Evolutionary conservation across 1,140 invertebrate genomes (phyloP), one percentile per base, ranked within the genome.

Genomic region (Penaeus vannamei): DNA sequence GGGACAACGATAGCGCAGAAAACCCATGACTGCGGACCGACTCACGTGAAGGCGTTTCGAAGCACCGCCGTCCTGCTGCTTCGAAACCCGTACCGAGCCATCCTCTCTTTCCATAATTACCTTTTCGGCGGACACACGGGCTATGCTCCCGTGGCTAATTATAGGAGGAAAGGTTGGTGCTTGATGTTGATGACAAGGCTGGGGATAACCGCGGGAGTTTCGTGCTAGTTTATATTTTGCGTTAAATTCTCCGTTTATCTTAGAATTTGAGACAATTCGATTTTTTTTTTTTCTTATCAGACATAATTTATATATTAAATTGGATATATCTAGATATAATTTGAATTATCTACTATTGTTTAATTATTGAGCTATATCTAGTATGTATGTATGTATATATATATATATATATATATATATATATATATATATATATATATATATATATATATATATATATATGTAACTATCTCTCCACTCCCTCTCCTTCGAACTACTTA

Each of bases 11-110:
- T 92, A 22, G 92, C 93, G 0, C 92, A 93, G 88, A 93, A 93
- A 88, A 92, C 92, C 0, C 93, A 93, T 89, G 90, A 90, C 19
- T 90, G 90, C 76, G 81, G 46, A 2, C 69, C 84, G n/a, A 60
- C 60, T 2, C 62, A 89, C 83, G 86, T 90, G 81, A 85, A 69
- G 17, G 46, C 72, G 64, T 93, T 91, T 76, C 86, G 59, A n/a
- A 89, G 91, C 17, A 91, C 91, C 42, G 92, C 80, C 14, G 91
- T 93, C 77, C 91, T 93, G 17, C 84, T 93, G 14, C 81, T 93
- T 1, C 86, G 93, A 36, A 93, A 93, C 86, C 93, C 93, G 53
- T 93, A 93, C 87, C 90, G 92, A 36, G 93, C 93, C 83, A 92
- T 93, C 72, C 81, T 93, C 0, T 92, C 93, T 23, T 93, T 92